A percentile compares a stretch with the other conserved stretches of the same genome.
Conservation (phyloP, 2,113 vertebrate species). For the Pontoporia blainvillei region DNA sequence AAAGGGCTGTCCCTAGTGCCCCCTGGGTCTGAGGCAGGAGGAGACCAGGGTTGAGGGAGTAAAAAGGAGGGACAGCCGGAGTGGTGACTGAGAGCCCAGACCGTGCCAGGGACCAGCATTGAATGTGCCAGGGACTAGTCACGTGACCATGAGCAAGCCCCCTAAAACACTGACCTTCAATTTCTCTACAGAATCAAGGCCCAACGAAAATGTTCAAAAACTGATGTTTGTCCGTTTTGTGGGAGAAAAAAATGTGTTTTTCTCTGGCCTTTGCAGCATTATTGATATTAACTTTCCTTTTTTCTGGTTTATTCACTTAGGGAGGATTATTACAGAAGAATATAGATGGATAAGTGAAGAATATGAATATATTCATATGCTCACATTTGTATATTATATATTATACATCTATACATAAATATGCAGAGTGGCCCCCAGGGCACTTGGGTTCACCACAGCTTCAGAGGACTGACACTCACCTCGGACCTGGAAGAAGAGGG, state of each 20-base stretch:
- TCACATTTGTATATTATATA: not conserved
- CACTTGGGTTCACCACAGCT: not conserved
- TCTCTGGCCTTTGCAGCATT: not conserved
- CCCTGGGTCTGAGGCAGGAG: not conserved
- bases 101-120: not conserved
- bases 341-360: not conserved
- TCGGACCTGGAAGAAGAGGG: constrained; percentile 69
- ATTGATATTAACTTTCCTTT: not conserved
- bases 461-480: constrained; percentile 62
- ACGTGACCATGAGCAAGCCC: not conserved
- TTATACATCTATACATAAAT: not conserved
- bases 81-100: not conserved
- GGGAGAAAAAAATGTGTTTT: not conserved
- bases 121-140: not conserved
- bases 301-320: not conserved
- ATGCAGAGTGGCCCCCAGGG: not conserved
- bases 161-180: not conserved
- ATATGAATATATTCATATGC: not conserved
- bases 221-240: not conserved
- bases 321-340: not conserved
- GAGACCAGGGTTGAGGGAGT: fast-evolving
- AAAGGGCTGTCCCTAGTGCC: not conserved
- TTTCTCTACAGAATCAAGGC: not conserved
- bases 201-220: not conserved
- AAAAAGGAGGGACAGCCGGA: not conserved